phyloP scores from a whole-genome alignment of 1,140 invertebrate species.

The Pachypeltis micranthus region DNA sequence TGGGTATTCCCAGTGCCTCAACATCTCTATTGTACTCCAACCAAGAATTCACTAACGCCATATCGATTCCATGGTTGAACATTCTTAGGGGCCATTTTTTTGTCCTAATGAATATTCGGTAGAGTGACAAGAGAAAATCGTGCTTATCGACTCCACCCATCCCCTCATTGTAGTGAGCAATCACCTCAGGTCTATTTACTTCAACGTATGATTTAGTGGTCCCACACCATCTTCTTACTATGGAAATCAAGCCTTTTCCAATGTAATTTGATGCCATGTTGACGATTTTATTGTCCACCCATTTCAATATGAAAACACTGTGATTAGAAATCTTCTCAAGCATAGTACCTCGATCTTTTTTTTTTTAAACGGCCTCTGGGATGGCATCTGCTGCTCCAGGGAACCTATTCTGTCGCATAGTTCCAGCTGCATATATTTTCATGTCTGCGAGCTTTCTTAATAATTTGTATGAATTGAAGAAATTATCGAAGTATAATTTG shows the following conservation, averaged over 20 bases:
- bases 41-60: not conserved
- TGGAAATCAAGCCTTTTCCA: constrained; percentile 32
- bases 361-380: not conserved
- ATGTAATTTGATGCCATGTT: constrained; percentile 35
- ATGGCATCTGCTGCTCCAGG: not conserved
- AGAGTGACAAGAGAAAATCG: not conserved
- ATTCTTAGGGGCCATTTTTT: not conserved
- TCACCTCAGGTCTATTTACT: constrained; percentile 24
- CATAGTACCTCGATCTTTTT: not conserved
- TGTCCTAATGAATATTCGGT: not conserved
- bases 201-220: not conserved
- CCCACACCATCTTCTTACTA: constrained; percentile 31
- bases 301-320: constrained; percentile 30
- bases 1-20: not conserved
- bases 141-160: constrained; percentile 34
- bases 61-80: not conserved
- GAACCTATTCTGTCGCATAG: constrained; percentile 33
- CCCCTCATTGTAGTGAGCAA: constrained; percentile 30
- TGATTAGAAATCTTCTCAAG: not conserved
- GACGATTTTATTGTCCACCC: constrained; percentile 35
- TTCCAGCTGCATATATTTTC: constrained; percentile 33
- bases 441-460: constrained; percentile 32
- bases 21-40: constrained; percentile 2
- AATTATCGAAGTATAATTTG: constrained; percentile 26
- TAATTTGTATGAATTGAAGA: constrained; percentile 33